Evolutionary conservation across 2,888 invertebrate genomes (phyloP), one percentile per base, ranked within the genome.

Genomic region (Odontomyia ornata): DNA sequence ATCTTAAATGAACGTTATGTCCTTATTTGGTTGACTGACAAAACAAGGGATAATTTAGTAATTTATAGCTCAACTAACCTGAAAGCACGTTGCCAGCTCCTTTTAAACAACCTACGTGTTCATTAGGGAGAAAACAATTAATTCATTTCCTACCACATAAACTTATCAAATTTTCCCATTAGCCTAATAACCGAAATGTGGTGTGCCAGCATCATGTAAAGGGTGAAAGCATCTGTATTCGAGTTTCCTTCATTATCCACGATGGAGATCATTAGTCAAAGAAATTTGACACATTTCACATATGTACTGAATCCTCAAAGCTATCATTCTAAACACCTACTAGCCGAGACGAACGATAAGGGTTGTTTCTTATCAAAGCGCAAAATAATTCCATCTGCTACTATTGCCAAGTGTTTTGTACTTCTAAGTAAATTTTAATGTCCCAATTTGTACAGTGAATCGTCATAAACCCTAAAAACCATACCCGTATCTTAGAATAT

Each of bases 381-480:
- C 18, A 52, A 52, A 13, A 4, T 52, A 4, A 3, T 4, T 52
- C 7, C 36, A 36, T 65, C n/a, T 30, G 30, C 65, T 36, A 18
- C 65, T 30, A 65, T n/a, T 65, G 30, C 36, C 65, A 65, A 65
- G 65, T 65, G 65, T 27, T 65, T 13, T 65, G 65, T 65, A 65
- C 13, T 65, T 65, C 65, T 65, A 65, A 65, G 65, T 65, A 65
- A 65, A 65, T 65, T 65, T 65, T 65, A 65, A 65, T 65, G 65
- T 65, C 36, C 65, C 65, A 36, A 65, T 65, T 65, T 65, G 65
- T 65, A 65, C 65, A 30, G 36, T 28, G 65, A 65, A 36, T 65
- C 28, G 36, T 65, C 18, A 36, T 65, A 65, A 65, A 65, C 65
- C 65, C 65, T 52, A 65, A 36, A 65, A 36, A 65, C 65, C 36